A percentile compares a stretch with the other conserved stretches of the same genome.
phyloP scores from a whole-genome alignment of 2,797 vertebrate genomes.

The Scarus forsteni region DNA sequence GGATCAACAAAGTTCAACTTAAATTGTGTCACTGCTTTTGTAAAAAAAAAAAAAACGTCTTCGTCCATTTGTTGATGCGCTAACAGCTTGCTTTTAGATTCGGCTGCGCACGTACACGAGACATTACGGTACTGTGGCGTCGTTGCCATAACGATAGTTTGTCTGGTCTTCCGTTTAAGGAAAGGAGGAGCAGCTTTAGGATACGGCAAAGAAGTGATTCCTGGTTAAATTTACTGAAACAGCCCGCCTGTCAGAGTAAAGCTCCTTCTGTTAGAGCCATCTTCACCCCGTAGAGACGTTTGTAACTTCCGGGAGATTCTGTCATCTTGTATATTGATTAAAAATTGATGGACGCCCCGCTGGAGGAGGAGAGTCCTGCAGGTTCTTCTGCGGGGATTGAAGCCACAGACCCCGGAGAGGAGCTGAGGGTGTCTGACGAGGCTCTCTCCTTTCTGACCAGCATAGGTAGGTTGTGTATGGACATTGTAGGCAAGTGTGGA shows the following conservation, averaged over 20 bases:
- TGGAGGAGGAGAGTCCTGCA: constrained; percentile 7
- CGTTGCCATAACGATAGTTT: constrained; percentile 56
- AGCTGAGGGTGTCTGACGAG: constrained; percentile 62
- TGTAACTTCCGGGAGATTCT: not conserved
- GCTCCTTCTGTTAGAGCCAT: not conserved
- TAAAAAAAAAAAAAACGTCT: too few relatives aligned
- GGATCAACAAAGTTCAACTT: too few relatives aligned
- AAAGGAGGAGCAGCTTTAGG: not conserved
- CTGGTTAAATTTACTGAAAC: not conserved
- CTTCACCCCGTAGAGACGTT: not conserved
- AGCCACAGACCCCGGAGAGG: constrained; percentile 9
- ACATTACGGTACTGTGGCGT: constrained; percentile 48
- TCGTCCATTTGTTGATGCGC: too few relatives aligned
- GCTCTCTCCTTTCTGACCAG: constrained; percentile 74
- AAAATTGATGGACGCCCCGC: constrained; percentile 21
- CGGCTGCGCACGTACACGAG: not conserved
- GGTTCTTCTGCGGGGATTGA: not conserved
- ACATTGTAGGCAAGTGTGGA: not conserved
- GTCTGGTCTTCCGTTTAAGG: not conserved
- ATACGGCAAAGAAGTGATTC: not conserved
- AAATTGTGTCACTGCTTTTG: too few relatives aligned
- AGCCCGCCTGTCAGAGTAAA: fast-evolving
- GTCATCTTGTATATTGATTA: not conserved
- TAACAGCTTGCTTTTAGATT: not conserved
- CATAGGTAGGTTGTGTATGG: constrained; percentile 69